Evolutionary conservation across 2,797 vertebrate genomes (phyloP).

Genomic region (Sandelia bainsii): DNA sequence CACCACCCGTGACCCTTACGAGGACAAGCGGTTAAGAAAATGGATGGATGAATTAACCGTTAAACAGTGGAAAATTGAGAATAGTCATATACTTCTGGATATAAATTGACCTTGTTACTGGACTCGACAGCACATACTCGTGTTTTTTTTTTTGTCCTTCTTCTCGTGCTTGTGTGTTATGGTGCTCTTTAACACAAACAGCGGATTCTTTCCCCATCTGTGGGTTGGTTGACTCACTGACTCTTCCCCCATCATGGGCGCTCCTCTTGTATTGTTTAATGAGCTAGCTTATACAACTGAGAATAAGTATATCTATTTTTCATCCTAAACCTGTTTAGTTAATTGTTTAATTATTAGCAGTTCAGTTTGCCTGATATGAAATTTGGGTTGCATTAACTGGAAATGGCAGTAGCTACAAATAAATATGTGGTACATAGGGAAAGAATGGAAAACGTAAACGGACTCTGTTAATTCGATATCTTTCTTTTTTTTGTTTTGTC

Average conservation of each 20-base stretch:
- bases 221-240: conserved; percentile 43
- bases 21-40: too few relatives aligned
- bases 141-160: neutral
- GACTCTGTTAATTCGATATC: too few relatives aligned
- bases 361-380: neutral
- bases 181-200: conserved; percentile 46
- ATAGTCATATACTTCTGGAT: neutral
- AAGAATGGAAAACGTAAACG: too few relatives aligned
- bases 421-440: neutral
- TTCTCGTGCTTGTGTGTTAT: conserved; percentile 8
- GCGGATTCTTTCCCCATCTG: conserved; percentile 56
- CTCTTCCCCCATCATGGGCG: conserved; percentile 11
- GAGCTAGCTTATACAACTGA: neutral
- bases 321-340: neutral
- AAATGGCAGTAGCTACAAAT: neutral
- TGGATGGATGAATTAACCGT: too few relatives aligned
- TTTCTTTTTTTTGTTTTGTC: neutral
- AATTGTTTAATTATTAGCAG: neutral
- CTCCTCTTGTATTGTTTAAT: conserved; percentile 1
- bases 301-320: neutral
- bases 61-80: neutral
- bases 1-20: too few relatives aligned
- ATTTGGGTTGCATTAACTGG: too few relatives aligned
- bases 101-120: neutral
- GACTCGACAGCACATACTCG: conserved; percentile 4